Evolutionary conservation across 2,113 vertebrate species (phyloP).

Genomic region (Vanacampus margaritifer): DNA sequence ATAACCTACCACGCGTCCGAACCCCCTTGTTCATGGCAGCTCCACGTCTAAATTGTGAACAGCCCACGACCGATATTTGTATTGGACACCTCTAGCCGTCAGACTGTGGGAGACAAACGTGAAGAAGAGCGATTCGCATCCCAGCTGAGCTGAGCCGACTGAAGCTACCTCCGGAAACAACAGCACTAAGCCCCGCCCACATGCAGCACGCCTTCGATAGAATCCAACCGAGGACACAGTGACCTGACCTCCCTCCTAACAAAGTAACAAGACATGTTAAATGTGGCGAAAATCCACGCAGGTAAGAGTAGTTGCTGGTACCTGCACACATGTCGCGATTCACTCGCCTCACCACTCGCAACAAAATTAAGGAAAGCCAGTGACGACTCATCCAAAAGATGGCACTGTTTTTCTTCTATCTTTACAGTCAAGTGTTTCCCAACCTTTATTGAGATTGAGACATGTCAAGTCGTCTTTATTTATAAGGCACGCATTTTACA

Average conservation of each 20-base stretch:
- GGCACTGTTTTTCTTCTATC: not conserved
- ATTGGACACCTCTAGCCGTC: not conserved
- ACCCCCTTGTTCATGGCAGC: conserved; percentile 19
- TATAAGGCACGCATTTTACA: not conserved
- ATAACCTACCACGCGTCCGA: not conserved
- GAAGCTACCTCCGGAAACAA: conserved; percentile 10
- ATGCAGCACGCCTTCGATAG: not conserved
- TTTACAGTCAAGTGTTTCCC: too few species aligned
- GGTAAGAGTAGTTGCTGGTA: not conserved
- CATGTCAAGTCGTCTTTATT: too few species aligned
- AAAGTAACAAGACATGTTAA: not conserved
- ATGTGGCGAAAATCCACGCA: not conserved
- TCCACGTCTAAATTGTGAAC: conserved; percentile 43
- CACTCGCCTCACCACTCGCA: not conserved
- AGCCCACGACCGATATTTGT: conserved; percentile 28
- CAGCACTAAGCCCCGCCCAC: conserved; percentile 14
- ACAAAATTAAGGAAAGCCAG: not conserved
- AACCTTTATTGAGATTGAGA: not conserved
- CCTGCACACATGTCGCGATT: not conserved
- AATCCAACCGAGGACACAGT: not conserved
- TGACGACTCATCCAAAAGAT: not conserved
- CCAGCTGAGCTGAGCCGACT: conserved; percentile 16
- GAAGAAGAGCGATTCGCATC: conserved; percentile 52
- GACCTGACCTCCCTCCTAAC: not conserved
- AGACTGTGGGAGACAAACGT: not conserved